Percentiles rank a stretch among this genome's conserved stretches.
Conservation (phyloP, 2,797 vertebrate genomes). For the Pseudomugil gertrudae region DNA sequence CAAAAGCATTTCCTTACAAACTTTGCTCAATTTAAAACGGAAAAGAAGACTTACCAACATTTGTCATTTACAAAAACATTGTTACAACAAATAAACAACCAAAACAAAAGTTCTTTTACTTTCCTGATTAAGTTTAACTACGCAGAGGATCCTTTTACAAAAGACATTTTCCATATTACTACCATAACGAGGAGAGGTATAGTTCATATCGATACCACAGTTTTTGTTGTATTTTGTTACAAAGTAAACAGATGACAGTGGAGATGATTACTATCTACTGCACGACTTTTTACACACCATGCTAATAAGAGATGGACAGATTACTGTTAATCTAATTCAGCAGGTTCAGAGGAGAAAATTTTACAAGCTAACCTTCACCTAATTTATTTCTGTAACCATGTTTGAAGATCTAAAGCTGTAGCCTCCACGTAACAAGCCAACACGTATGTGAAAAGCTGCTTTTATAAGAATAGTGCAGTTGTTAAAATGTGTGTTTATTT, state of each 20-base stretch:
- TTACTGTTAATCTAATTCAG: background rate
- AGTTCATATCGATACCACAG: too few relatives aligned
- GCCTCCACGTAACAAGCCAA: background rate
- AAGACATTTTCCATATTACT: too few relatives aligned
- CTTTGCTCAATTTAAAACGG: background rate
- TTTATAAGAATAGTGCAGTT: background rate
- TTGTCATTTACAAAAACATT: background rate
- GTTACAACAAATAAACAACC: background rate
- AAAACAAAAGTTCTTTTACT: background rate
- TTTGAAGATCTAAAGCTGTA: background rate
- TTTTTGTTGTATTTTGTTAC: too few relatives aligned
- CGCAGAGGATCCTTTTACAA: too few relatives aligned
- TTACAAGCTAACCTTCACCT: background rate
- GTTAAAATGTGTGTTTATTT: background rate
- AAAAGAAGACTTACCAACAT: background rate
- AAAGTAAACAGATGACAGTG: too few relatives aligned
- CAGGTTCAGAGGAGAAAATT: background rate
- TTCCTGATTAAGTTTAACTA: background rate
- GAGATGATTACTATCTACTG: too few relatives aligned
- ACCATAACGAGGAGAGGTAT: too few relatives aligned
- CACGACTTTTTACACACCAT: background rate
- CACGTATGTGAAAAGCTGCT: background rate
- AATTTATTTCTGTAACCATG: background rate
- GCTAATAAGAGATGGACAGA: background rate
- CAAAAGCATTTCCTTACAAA: background rate